phyloP scores from a whole-genome alignment of 2,797 vertebrate species.

The Paramormyrops hopkinsi region DNA sequence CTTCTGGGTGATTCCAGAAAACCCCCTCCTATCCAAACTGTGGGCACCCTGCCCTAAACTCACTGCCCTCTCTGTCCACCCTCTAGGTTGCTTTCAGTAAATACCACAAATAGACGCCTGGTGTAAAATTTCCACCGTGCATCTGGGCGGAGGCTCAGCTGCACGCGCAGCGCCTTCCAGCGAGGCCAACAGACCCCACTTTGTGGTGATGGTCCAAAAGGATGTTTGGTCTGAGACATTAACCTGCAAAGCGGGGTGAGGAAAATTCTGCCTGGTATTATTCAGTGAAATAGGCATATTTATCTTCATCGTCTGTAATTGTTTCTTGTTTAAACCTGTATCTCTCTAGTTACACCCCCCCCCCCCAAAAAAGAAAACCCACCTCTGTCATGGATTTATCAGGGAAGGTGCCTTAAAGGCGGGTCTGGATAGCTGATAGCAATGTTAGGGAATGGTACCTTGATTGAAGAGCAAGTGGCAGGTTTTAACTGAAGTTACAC shows the following conservation, averaged over 20 bases:
- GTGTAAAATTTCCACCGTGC: slow-evolving; percentile 7
- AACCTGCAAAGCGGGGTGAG: not conserved
- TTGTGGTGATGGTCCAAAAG: not conserved
- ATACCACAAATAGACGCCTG: not conserved
- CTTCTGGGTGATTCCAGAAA: slow-evolving; percentile 12
- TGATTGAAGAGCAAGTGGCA: not conserved
- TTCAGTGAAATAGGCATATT: not conserved
- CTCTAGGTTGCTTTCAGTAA: not conserved
- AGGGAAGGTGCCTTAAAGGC: not conserved
- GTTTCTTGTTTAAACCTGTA: not conserved
- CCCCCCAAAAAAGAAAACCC: not conserved
- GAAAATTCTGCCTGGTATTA: not conserved
- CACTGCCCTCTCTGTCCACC: not conserved
- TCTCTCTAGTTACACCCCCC: not conserved
- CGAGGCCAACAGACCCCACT: not conserved
- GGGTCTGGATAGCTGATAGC: not conserved
- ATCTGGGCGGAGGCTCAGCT: not conserved
- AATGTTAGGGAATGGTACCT: not conserved
- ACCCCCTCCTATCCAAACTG: slow-evolving; percentile 8
- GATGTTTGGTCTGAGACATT: not conserved
- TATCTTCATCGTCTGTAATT: not conserved
- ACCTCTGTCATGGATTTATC: not conserved
- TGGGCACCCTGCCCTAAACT: not conserved
- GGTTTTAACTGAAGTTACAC: not conserved
- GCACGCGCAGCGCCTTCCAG: not conserved